Conservation (phyloP, 2,113 vertebrate genomes). For the Neotoma lepida region DNA sequence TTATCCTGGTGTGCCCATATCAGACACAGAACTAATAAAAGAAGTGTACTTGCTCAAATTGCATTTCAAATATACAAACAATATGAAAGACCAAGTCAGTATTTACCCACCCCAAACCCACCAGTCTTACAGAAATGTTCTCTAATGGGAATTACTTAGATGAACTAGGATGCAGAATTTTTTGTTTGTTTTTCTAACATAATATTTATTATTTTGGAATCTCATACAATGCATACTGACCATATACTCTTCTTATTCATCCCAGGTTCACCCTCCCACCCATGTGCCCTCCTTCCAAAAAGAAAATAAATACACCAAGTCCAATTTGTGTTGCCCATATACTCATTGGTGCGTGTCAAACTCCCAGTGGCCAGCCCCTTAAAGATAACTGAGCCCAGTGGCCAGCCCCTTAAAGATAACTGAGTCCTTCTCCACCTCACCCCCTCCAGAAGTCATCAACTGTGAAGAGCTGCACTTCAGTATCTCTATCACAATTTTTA, state of each 20-base stretch:
- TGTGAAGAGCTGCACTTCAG: neutral
- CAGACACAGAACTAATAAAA: neutral
- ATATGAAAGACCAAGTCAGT: neutral
- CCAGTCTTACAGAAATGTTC: neutral
- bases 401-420: neutral
- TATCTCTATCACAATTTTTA: neutral
- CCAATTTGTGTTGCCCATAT: neutral
- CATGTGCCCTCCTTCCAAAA: neutral
- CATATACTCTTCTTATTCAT: neutral
- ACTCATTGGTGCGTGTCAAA: neutral
- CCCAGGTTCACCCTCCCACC: neutral
- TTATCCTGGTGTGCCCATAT: neutral
- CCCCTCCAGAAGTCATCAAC: neutral
- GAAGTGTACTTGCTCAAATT: neutral
- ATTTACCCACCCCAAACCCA: neutral
- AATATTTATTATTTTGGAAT: neutral
- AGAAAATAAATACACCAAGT: neutral
- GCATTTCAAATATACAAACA: neutral
- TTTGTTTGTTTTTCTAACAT: neutral
- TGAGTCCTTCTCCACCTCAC: neutral
- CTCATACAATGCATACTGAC: neutral
- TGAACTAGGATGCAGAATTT: neutral
- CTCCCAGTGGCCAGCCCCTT: neutral
- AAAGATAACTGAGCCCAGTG: neutral
- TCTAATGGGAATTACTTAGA: neutral